These are phyloP conservation scores for Molothrus aeneus DNA, from an alignment of 2,797 vertebrate genomes.

Conservation along the genomic window DNA sequence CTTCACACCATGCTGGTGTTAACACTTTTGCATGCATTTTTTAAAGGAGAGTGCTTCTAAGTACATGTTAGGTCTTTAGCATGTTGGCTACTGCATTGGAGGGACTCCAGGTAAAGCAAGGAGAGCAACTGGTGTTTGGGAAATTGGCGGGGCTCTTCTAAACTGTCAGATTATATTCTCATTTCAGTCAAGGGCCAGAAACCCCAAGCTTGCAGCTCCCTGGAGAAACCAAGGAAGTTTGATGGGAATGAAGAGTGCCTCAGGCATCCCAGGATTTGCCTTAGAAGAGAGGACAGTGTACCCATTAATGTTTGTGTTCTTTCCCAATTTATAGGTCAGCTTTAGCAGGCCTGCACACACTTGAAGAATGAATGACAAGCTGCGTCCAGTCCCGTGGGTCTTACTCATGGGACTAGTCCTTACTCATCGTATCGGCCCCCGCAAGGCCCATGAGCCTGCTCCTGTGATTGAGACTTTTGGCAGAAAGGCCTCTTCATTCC, in stretches of 20 bases:
- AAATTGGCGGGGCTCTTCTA: background rate
- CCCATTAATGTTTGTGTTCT: background rate
- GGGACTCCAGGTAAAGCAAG: background rate
- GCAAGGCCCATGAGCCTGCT: background rate
- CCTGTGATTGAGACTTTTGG: background rate
- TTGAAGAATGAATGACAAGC: constrained; percentile 33
- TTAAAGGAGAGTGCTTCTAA: background rate
- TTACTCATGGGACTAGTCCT: constrained; percentile 53
- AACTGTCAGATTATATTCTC: background rate
- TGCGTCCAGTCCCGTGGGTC: constrained; percentile 36
- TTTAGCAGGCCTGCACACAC: constrained; percentile 20
- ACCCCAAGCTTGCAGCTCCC: background rate
- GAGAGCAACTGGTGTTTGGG: background rate
- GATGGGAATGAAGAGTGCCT: background rate
- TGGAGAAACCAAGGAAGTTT: background rate
- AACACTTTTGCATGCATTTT: background rate
- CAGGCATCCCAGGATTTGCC: background rate
- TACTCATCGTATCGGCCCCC: constrained; percentile 27
- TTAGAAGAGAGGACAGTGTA: background rate
- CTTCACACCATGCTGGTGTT: background rate
- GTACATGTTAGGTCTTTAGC: background rate
- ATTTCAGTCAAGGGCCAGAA: background rate
- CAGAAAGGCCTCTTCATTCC: constrained; percentile 3
- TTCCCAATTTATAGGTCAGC: constrained; percentile 39
- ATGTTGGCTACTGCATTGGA: background rate